These are phyloP conservation scores for Planococcus citri DNA, from an alignment of 1,140 invertebrate species.

Conservation along the genomic window DNA sequence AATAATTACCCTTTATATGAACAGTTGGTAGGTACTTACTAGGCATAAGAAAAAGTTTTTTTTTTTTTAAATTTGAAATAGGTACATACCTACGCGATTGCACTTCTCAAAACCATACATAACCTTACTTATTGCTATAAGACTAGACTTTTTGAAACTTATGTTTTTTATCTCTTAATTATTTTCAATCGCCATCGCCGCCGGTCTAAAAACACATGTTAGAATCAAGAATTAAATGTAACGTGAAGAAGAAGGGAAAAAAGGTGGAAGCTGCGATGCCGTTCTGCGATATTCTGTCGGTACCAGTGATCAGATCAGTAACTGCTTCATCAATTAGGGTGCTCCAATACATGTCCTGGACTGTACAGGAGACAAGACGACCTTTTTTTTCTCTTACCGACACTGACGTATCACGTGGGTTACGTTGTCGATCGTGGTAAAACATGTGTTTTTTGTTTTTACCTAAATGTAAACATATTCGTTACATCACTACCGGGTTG, in stretches of 20 bases:
- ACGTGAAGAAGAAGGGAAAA: not conserved
- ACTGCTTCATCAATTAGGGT: conserved; percentile 15
- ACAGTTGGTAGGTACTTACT: too few species aligned
- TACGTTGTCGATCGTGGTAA: conserved; percentile 9
- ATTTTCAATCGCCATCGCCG: conserved; percentile 15
- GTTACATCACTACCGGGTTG: conserved; percentile 19
- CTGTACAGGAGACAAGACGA: not conserved
- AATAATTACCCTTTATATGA: too few species aligned
- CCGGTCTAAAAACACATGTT: not conserved
- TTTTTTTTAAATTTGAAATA: too few species aligned
- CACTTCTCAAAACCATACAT: too few species aligned
- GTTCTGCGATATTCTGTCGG: not conserved
- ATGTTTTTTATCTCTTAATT: conserved; percentile 8
- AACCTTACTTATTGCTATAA: too few species aligned
- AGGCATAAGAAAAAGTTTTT: too few species aligned
- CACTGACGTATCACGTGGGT: not conserved
- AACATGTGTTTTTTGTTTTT: conserved; percentile 19
- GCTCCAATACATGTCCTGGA: not conserved
- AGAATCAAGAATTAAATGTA: not conserved
- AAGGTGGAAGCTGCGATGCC: not conserved
- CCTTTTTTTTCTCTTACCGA: conserved; percentile 11
- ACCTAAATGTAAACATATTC: conserved; percentile 10
- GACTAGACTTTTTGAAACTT: too few species aligned
- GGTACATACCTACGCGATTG: too few species aligned
- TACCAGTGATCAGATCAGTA: conserved; percentile 12